A percentile compares a stretch with the other conserved stretches of the same genome.
phyloP scores from a whole-genome alignment of 2,113 vertebrate genomes.

The Tyto alba region DNA sequence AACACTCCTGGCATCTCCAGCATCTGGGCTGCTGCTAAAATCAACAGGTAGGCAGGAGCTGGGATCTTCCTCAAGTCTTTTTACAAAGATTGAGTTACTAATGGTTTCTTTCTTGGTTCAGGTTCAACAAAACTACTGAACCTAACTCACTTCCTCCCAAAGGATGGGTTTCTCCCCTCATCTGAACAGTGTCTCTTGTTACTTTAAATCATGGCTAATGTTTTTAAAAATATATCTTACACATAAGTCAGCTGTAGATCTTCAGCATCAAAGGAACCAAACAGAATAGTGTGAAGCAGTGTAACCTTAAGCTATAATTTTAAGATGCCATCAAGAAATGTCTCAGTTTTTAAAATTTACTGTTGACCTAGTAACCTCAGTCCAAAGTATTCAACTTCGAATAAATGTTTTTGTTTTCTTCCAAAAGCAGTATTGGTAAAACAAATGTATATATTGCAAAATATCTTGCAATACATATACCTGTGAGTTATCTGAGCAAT shows the following conservation, averaged over 20 bases:
- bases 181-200: constrained; percentile 62
- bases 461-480: background rate
- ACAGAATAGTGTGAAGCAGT: constrained; percentile 46
- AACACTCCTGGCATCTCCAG: background rate
- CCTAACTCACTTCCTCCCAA: constrained; percentile 62
- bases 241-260: constrained; percentile 67
- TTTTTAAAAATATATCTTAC: constrained; percentile 67
- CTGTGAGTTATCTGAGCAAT: background rate
- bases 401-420: constrained; percentile 66
- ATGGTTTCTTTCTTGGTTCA: constrained; percentile 60
- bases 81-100: constrained; percentile 53
- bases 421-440: constrained; percentile 26
- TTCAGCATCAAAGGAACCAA: constrained; percentile 70
- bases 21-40: constrained; percentile 12
- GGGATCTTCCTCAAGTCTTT: constrained; percentile 33
- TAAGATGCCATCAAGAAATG: constrained; percentile 67
- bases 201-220: constrained; percentile 68
- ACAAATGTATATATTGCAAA: background rate
- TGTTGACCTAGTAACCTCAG: constrained; percentile 70
- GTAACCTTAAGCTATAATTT: constrained; percentile 69
- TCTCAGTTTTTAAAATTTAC: constrained; percentile 70
- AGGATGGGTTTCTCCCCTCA: constrained; percentile 44
- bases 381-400: constrained; percentile 54
- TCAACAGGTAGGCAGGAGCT: constrained; percentile 26
- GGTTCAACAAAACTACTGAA: constrained; percentile 68